These are phyloP conservation scores for Deilephila porcellus DNA, from an alignment of 2,888 invertebrate species.

Conservation along the genomic window DNA sequence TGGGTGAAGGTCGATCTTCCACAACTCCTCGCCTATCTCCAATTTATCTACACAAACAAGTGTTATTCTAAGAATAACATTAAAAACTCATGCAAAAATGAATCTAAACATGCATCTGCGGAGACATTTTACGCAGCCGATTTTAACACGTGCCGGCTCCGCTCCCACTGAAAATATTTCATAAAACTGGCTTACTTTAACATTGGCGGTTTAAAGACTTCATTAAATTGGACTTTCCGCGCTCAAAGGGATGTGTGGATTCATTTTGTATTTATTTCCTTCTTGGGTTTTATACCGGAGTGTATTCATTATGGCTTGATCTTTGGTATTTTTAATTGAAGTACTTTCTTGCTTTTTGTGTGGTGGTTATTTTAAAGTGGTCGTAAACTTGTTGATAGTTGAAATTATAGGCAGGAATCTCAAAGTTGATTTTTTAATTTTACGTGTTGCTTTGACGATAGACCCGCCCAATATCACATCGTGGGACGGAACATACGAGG, in stretches of 20 bases:
- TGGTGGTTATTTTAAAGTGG: not conserved
- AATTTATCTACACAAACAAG: not conserved
- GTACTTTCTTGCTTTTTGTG: not conserved
- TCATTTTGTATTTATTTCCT: slow-evolving; percentile 18
- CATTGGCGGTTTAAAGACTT: slow-evolving; percentile 12
- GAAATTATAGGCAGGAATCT: too few species aligned
- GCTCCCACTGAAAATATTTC: slow-evolving; percentile 33
- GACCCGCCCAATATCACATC: too few species aligned
- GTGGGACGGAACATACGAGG: too few species aligned
- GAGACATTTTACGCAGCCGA: not conserved
- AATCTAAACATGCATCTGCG: not conserved
- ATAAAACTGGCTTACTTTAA: slow-evolving; percentile 40
- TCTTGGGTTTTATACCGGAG: not conserved
- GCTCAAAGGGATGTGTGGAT: slow-evolving; percentile 19
- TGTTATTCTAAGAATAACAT: not conserved
- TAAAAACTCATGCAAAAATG: not conserved
- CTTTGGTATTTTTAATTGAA: not conserved
- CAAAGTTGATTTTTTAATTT: too few species aligned
- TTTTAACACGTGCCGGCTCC: not conserved
- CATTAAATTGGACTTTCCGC: slow-evolving; percentile 23
- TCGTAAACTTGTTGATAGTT: too few species aligned
- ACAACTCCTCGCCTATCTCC: too few species aligned
- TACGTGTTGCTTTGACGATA: too few species aligned
- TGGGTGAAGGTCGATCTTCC: too few species aligned
- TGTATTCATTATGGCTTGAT: not conserved